Base-by-base conservation (phyloP, 2,888 invertebrate species). In the Amaurobius ferox region DNA sequence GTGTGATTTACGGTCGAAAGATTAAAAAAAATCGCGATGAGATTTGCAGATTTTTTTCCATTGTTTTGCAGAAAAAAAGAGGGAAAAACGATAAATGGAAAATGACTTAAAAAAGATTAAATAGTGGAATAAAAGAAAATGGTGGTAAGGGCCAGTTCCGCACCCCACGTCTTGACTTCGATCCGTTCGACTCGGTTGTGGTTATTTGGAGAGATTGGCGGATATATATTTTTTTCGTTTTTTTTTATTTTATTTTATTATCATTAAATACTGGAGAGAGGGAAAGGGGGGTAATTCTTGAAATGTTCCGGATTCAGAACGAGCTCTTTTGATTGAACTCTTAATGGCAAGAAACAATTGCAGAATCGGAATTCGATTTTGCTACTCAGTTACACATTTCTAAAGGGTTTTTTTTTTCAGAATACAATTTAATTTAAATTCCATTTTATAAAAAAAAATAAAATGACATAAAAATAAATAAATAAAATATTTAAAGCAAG, bases 91-190 rank as follows among this genome's bases (percentile, higher is more conserved):
- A 70, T 74, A 76, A 83, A 76, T 83, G 76, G 76, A 76, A 70
- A 83, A 83, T 76, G 81, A 71, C 76, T 70, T 74, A 74, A 83
- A 83, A 83, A 74, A 74, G 81, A 83, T 83, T 83, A 83, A 83
- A 83, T 76, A 35, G 32, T 16, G 62, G 28, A 70, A 23, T 68
- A 79, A 68, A 68, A 79, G 32, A 71, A 32, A 72, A 72, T 16
- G 28, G 16, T 55, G 16, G 16, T 1, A 55, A 55, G 55, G 55
- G 23, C 55, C 55, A 55, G 23, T 16, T 55, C 55, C 16, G 23
- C 55, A 23, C 55, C 19, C 55, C n/a, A 23, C 23, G 44, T 44
- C 55, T 23, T 23, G 72, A 72, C 64, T 64, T 79, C 79, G 64
- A 64, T 79, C 40, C 32, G 72, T 30, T 39, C 64, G 79, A 44